Evolutionary conservation across 2,113 vertebrate genomes (phyloP), one percentile per base, ranked within the genome.

Genomic region (Dasyornis broadbenti): DNA sequence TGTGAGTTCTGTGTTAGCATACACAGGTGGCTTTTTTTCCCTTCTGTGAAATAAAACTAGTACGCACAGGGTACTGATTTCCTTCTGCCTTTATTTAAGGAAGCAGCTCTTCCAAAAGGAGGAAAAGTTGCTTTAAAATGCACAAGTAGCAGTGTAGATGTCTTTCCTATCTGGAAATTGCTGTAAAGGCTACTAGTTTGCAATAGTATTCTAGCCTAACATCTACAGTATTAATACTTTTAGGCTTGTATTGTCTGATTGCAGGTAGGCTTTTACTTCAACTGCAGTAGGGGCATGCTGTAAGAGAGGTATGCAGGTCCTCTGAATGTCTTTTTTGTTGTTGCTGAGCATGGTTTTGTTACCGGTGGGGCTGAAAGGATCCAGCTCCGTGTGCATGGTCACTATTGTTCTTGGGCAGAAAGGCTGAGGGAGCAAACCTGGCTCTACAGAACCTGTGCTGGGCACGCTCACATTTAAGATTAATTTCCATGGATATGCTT

Each of bases 11-110:
- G 53, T 71, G 54, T 82, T 73, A 60, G 76, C 50, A 28, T 60
- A 49, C 45, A 82, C 93, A 95, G 88, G 93, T 90, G 94, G 60
- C 76, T 93, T 76, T 63, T 89, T 63, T 52, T 54, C 5, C 52
- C 27, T 73, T 49, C 44, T 39, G 9, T 52, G 54, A 77, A 71
- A 90, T 56, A 45, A 78, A 93, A 45, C 59, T 60, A 8, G 23
- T 39, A 6, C 77, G 53, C 39, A 15, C 20, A 42, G 60, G 47
- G 13, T 45, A 7, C 56, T 18, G 40, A 69, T 64, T 75, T 54
- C n/a, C 40, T 75, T 65, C n/a, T 89, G 27, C 61, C 26, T 94
- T 71, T 82, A 37, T 85, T 68, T 64, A 80, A 83, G 28, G 56
- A 79, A 77, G 27, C 39, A 90, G 21, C 28, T 56, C 49, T 68